phyloP scores from a whole-genome alignment of 1,140 invertebrate species.

The Diachasma alloeum region DNA sequence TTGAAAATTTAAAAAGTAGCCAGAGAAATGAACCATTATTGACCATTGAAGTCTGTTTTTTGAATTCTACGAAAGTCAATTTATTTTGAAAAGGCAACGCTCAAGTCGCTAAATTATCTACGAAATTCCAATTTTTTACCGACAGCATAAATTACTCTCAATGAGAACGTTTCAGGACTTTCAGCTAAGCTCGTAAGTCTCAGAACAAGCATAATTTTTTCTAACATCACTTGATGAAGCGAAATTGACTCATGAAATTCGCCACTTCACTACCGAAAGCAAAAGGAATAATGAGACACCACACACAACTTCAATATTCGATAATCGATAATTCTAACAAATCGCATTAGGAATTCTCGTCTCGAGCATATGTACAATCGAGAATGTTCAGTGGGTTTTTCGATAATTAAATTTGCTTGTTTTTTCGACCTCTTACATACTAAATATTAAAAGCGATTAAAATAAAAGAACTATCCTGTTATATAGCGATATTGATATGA shows the following conservation, averaged over 20 bases:
- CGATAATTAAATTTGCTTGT: constrained; percentile 24
- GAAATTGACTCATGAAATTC: background rate
- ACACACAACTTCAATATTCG: background rate
- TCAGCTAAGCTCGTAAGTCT: too few relatives aligned
- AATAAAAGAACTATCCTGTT: constrained; percentile 3
- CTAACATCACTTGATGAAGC: too few relatives aligned
- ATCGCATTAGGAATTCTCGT: background rate
- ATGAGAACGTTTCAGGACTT: too few relatives aligned
- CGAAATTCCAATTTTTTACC: too few relatives aligned
- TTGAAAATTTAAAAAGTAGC: too few relatives aligned
- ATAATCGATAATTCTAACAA: background rate
- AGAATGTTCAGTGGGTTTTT: background rate
- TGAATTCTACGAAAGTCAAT: too few relatives aligned
- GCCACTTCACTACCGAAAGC: background rate
- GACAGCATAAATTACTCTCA: too few relatives aligned
- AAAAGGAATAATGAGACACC: background rate
- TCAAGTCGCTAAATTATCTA: too few relatives aligned
- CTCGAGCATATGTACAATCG: background rate
- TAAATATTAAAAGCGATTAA: background rate
- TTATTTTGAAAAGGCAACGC: too few relatives aligned
- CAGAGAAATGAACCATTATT: too few relatives aligned
- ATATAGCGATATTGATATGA: constrained; percentile 5
- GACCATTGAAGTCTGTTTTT: too few relatives aligned
- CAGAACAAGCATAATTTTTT: too few relatives aligned
- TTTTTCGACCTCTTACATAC: constrained; percentile 3